Evolutionary conservation across 2,113 vertebrate genomes (phyloP), one percentile per base, ranked within the genome.

Genomic region (Sylvicapra grimmia): DNA sequence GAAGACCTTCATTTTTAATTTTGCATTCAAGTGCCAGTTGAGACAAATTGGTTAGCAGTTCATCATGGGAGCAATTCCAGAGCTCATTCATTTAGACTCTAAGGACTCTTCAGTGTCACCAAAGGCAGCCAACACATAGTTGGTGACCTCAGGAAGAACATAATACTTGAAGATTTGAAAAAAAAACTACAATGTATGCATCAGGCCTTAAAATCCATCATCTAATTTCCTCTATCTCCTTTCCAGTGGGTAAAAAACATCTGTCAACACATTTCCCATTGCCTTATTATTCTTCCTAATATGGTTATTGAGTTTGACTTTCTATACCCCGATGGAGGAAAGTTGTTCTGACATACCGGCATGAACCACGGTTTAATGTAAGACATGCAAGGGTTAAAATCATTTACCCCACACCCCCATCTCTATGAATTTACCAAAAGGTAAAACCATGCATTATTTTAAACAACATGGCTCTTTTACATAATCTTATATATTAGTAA

Each of bases 401-500:
- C 5, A 0, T 83, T 88, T 31, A 59, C 18, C 54, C 59, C 14
- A 36, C 53, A 84, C 27, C 36, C 44, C 49, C 31, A 59, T 84
- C 63, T 54, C 36, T 56, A 27, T 29, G 61, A 97, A 25, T 91
- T 86, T 59, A 89, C 89, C 93, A 95, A 97, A 61, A 95, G 59
- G 83, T 58, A 89, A 97, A 98, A 93, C 56, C 53, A 89, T 59
- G 72, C 83, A 83, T 92, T 94, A 36, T 86, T 93, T 97, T 92
- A 95, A 94, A 93, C 68, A 94, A 94, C 40, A 65, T n/a, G 14
- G 49, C 36, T 97, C 82, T 96, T 95, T 36, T 89, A 89, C 65
- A 97, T 89, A 98, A 97, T 97, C 93, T 93, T 95, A 77, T 95
- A 80, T 93, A 96, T 96, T 96, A 94, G 88, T 95, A 97, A 97